Conservation (phyloP, 2,888 invertebrate species). For the Galerucella calmariensis region DNA sequence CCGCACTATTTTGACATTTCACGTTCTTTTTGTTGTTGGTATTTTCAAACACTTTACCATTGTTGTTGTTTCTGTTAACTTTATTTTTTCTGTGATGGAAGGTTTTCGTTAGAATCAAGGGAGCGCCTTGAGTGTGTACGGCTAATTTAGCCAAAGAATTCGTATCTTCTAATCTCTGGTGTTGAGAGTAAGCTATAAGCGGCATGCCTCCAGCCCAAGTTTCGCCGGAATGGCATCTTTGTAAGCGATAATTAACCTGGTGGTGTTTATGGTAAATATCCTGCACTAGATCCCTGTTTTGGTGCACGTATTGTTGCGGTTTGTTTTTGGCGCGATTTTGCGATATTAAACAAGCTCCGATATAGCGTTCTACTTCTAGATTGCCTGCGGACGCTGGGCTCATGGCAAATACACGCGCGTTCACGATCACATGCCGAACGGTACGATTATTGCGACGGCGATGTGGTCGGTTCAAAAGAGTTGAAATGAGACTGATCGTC, state of each 20-base stretch:
- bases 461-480: not conserved
- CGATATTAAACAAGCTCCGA: conserved; percentile 71
- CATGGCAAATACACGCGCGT: conserved; percentile 68
- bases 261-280: conserved; percentile 37
- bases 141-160: conserved; percentile 78
- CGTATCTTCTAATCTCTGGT: conserved; percentile 64
- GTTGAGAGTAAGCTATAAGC: conserved; percentile 81
- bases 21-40: conserved; percentile 40
- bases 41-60: conserved; percentile 48
- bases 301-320: conserved; percentile 31
- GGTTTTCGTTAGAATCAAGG: conserved; percentile 79
- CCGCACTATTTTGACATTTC: conserved; percentile 62
- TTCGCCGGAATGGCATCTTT: conserved; percentile 66
- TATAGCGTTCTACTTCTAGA: conserved; percentile 73
- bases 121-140: conserved; percentile 86
- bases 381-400: conserved; percentile 77
- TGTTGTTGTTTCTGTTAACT: conserved; percentile 49
- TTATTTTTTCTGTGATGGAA: conserved; percentile 65
- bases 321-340: conserved; percentile 49
- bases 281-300: conserved; percentile 51
- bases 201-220: conserved; percentile 83
- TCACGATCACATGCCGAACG: conserved; percentile 49
- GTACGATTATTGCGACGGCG: conserved; percentile 10
- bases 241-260: conserved; percentile 49
- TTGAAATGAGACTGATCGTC: conserved; percentile 23